These are phyloP conservation scores for Bimastos eiseni DNA, from an alignment of 2,888 invertebrate genomes.

Conservation along the genomic window DNA sequence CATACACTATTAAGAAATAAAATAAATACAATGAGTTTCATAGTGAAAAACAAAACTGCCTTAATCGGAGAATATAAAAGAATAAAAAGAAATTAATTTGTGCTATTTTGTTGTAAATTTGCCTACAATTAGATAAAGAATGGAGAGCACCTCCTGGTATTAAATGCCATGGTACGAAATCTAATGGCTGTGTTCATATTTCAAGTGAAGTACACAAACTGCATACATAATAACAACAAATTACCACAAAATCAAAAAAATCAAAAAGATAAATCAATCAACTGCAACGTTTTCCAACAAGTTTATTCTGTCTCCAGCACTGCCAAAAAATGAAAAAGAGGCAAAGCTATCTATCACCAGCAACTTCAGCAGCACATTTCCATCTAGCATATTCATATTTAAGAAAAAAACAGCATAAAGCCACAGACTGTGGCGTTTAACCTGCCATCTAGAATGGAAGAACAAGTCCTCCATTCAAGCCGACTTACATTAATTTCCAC, in stretches of 20 bases:
- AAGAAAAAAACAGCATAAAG: background rate
- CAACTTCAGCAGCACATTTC: background rate
- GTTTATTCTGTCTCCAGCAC: background rate
- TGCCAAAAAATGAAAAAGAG: background rate
- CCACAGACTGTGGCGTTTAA: background rate
- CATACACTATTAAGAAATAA: background rate
- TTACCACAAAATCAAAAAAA: background rate
- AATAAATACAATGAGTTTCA: background rate
- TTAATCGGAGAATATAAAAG: background rate
- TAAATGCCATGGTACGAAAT: background rate
- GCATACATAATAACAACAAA: background rate
- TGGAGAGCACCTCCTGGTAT: background rate
- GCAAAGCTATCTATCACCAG: background rate
- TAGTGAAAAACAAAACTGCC: background rate
- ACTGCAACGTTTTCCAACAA: background rate
- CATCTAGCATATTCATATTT: background rate
- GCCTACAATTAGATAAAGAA: background rate
- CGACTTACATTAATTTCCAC: no score
- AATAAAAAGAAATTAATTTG: background rate
- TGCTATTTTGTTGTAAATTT: background rate
- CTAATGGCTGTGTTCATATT: background rate
- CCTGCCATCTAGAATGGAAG: no score
- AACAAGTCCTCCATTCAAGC: no score
- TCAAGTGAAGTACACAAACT: background rate
- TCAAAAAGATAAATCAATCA: background rate